Base-by-base conservation (phyloP, 2,888 invertebrate genomes). In the Apamea monoglypha region DNA sequence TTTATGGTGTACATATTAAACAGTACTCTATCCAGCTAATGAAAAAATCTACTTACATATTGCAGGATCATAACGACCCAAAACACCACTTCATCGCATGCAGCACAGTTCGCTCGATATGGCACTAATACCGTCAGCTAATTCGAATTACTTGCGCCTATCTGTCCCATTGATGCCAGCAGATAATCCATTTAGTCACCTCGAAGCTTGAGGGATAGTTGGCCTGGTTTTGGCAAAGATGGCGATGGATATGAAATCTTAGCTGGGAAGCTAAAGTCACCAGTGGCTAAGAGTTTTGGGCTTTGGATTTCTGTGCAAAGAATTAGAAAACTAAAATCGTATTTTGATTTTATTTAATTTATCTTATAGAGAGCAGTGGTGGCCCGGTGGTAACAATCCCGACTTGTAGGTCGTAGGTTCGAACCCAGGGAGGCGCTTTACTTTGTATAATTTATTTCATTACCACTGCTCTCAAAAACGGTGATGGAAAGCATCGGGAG, bases 121-220 rank as follows among this genome's bases (percentile, higher is more conserved):
- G 59, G 18, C 36, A 67, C 29, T 61, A 47, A 25, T 25, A 29
- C n/a, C 16, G 7, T n/a, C 16, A 59, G 5, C 25, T 68, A 68
- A 79, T 61, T 61, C 25, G 40, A 5, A 40, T 78, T 67, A 63
- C 18, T 66, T 21, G 68, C 53, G 50, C 21, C 61, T 53, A 29
- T 32, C 53, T 18, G 44, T 63, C 14, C 29, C 40, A 53, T 63
- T 63, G 32, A 67, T 10, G 40, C 40, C 21, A 1, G 12, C 50
- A 50, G 18, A 50, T 18, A 61, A 68, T 50, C 18, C 29, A 78
- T 61, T 78, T 68, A 68, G 50, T 25, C 50, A 61, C 59, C 18
- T 61, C 25, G 14, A 56, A 44, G 12, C 67, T 44, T 3, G 0
- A 6, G n/a, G 21, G 5, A 50, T 36, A 50, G 29, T 14, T 61